Percentiles rank a stretch among this genome's conserved stretches.
Conservation (phyloP, 2,113 vertebrate species). For the Nicator chloris region DNA sequence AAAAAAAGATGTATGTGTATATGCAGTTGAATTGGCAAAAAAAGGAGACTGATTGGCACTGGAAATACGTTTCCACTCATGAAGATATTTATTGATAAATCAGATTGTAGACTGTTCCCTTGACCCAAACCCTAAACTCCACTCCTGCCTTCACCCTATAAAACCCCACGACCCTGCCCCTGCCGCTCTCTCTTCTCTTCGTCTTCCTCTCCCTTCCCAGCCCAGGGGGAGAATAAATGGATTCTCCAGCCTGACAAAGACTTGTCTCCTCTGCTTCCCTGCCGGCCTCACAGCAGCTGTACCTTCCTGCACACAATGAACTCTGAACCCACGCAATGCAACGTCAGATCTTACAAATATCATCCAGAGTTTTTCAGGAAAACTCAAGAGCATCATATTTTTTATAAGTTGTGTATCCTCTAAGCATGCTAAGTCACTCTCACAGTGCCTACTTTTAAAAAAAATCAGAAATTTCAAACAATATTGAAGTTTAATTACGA, state of each 20-base stretch:
- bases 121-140: no score
- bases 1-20: not conserved
- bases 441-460: not conserved
- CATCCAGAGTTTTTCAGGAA: not conserved
- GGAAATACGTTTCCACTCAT: not conserved
- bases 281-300: no score
- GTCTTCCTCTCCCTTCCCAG: no score
- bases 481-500: not conserved
- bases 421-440: not conserved
- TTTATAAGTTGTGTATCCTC: not conserved
- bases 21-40: not conserved
- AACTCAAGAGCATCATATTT: not conserved
- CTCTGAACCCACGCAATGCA: no score
- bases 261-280: no score
- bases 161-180: no score
- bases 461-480: conserved; percentile 1
- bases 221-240: no score
- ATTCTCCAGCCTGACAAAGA: no score
- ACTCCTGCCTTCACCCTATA: no score
- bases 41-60: not conserved
- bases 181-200: no score
- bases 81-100: conserved; percentile 21
- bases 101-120: no score
- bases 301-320: no score
- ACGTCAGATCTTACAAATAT: not conserved